phyloP scores from a whole-genome alignment of 1,140 invertebrate species.

The Papilio aristodemus region DNA sequence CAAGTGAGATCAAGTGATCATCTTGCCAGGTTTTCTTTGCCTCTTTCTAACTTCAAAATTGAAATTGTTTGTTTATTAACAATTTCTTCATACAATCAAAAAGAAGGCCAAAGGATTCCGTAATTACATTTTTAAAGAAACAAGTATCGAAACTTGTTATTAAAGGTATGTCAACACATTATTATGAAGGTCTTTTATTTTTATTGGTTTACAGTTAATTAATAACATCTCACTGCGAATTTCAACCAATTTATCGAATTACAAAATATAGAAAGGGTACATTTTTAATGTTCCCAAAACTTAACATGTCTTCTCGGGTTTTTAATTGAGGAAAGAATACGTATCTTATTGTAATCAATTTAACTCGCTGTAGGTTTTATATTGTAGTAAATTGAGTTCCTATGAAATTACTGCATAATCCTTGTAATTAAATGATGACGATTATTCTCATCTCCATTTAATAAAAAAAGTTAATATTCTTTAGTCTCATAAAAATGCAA shows the following conservation, averaged over 20 bases:
- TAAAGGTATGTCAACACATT: slow-evolving; percentile 16
- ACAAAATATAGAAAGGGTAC: slow-evolving; percentile 10
- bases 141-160: slow-evolving; percentile 7
- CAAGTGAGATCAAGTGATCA: too few relatives aligned
- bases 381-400: too few relatives aligned
- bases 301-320: background rate
- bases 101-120: slow-evolving; percentile 12
- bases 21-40: too few relatives aligned
- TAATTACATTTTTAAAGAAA: slow-evolving; percentile 4
- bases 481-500: too few relatives aligned
- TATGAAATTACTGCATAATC: too few relatives aligned
- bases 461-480: too few relatives aligned
- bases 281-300: background rate
- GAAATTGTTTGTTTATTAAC: slow-evolving; percentile 1
- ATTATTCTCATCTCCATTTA: too few relatives aligned
- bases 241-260: background rate
- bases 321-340: background rate
- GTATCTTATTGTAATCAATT: too few relatives aligned
- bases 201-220: slow-evolving; percentile 11
- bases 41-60: background rate
- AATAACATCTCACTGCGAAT: slow-evolving; percentile 7
- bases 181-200: slow-evolving; percentile 16
- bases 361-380: too few relatives aligned
- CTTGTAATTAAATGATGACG: too few relatives aligned
- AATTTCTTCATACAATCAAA: background rate